A percentile compares a stretch with the other conserved stretches of the same genome.
Conservation (phyloP, 2,797 vertebrate species). For the Takifugu ocellatus region DNA sequence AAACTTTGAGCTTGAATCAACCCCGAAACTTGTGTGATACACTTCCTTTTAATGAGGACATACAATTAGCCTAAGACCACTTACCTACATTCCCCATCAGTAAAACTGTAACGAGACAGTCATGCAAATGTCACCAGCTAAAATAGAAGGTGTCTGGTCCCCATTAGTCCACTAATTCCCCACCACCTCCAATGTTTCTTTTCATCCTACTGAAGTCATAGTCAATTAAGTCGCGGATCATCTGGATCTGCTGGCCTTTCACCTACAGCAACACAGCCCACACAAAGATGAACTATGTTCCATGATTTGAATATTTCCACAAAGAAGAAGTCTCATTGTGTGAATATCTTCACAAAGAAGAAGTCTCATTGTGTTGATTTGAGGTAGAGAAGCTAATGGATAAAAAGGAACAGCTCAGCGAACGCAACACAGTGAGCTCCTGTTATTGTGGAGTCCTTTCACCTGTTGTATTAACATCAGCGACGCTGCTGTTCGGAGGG, state of each 20-base stretch:
- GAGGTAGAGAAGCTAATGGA: too few relatives aligned
- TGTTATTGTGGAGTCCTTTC: background rate
- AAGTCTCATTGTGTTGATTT: too few relatives aligned
- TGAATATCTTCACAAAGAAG: too few relatives aligned
- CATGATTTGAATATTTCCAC: too few relatives aligned
- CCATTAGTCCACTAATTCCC: background rate
- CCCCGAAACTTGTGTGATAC: too few relatives aligned
- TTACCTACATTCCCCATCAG: background rate
- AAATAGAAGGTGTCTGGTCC: background rate
- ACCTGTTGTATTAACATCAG: constrained; percentile 14
- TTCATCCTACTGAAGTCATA: background rate
- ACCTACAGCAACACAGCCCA: background rate
- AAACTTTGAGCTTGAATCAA: too few relatives aligned
- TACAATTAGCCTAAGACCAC: too few relatives aligned
- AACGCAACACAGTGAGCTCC: too few relatives aligned
- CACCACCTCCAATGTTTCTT: background rate
- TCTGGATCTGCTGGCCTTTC: background rate
- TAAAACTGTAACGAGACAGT: background rate
- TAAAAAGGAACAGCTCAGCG: too few relatives aligned
- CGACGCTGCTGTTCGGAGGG: constrained; percentile 12
- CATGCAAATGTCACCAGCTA: background rate
- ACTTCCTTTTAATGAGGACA: too few relatives aligned
- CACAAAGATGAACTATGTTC: too few relatives aligned
- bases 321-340: too few relatives aligned
- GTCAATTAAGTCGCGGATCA: background rate